These are phyloP conservation scores for Anagrus nilaparvatae DNA, from an alignment of 1,140 invertebrate genomes.

Conservation along the genomic window DNA sequence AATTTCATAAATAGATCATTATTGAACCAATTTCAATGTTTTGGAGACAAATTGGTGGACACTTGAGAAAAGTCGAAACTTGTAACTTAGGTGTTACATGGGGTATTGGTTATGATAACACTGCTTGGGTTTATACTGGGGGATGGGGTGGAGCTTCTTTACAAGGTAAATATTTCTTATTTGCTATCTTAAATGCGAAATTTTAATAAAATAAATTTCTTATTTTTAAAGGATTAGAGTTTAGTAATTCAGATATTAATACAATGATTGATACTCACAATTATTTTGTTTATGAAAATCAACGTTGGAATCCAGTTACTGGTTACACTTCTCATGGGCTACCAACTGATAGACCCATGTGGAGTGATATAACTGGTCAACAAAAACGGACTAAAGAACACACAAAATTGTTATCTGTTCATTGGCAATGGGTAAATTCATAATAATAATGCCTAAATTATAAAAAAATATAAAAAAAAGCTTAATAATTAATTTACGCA, in stretches of 20 bases:
- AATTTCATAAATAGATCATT: constrained; percentile 41
- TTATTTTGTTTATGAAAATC: constrained; percentile 86
- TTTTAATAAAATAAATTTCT: constrained; percentile 4
- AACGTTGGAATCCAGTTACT: constrained; percentile 84
- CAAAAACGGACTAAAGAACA: constrained; percentile 74
- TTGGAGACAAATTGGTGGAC: constrained; percentile 76
- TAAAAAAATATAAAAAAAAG: not conserved
- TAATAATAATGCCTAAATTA: constrained; percentile 2
- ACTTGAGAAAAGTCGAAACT: constrained; percentile 68
- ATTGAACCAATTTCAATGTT: constrained; percentile 63
- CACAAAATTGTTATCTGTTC: constrained; percentile 70
- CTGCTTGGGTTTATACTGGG: constrained; percentile 75
- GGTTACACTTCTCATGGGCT: constrained; percentile 76
- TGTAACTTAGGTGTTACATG: constrained; percentile 69
- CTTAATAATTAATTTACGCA: no score
- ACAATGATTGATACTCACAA: constrained; percentile 72
- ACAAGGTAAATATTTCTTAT: constrained; percentile 45
- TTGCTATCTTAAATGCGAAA: not conserved
- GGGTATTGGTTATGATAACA: constrained; percentile 78
- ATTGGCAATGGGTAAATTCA: constrained; percentile 79
- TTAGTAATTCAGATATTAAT: constrained; percentile 58
- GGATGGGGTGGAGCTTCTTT: constrained; percentile 74
- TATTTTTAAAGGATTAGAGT: constrained; percentile 46
- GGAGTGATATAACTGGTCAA: constrained; percentile 77
- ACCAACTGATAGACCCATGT: constrained; percentile 80